Evolutionary conservation across 2,113 vertebrate genomes (phyloP).

Genomic region (Gymnocephalus cernua): DNA sequence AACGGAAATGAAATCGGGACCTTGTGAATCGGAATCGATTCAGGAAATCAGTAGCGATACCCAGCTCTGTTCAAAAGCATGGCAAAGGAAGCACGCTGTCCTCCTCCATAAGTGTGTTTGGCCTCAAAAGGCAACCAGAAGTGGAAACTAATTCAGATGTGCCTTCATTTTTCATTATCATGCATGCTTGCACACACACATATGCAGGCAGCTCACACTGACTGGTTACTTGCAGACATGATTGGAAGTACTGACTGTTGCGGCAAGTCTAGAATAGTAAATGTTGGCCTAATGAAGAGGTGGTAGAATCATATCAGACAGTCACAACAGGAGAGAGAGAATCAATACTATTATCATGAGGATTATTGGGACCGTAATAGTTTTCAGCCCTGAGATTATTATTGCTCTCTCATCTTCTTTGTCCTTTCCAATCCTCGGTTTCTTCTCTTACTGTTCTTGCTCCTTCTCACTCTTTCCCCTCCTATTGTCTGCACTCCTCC

Average conservation of each 20-base stretch:
- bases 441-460: conserved; percentile 10
- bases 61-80: not conserved
- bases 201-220: conserved; percentile 51
- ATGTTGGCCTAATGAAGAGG: conserved; percentile 41
- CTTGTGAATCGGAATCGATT: too few relatives aligned
- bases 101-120: not conserved
- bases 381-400: conserved; percentile 45
- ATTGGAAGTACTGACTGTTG: conserved; percentile 56
- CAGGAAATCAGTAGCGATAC: too few relatives aligned
- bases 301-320: conserved; percentile 50
- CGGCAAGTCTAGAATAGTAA: conserved; percentile 21
- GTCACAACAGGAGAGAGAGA: conserved; percentile 26
- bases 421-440: not conserved
- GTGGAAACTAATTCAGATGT: conserved; percentile 32
- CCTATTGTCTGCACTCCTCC: conserved; percentile 29
- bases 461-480: conserved; percentile 7
- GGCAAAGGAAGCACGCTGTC: not conserved
- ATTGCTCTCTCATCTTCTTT: conserved; percentile 30
- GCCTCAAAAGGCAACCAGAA: conserved; percentile 14
- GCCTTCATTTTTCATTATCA: conserved; percentile 65
- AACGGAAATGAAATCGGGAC: too few relatives aligned
- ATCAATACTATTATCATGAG: conserved; percentile 48
- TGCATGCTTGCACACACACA: conserved; percentile 46
- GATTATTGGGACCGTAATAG: conserved; percentile 59
- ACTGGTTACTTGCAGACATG: conserved; percentile 54